Conservation (phyloP, 2,797 vertebrate genomes). For the Capromys pilorides region DNA sequence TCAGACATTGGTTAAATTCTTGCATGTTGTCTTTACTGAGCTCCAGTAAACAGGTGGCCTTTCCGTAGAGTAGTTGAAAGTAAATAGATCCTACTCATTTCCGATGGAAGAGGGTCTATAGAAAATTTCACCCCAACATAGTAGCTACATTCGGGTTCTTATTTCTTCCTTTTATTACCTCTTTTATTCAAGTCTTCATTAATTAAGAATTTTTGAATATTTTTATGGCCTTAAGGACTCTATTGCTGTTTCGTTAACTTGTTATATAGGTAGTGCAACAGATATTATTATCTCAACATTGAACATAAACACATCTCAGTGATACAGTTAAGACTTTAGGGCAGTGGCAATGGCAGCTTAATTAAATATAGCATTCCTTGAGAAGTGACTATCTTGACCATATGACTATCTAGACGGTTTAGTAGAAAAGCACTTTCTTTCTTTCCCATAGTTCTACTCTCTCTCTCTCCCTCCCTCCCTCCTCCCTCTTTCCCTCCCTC, state of each 20-base stretch:
- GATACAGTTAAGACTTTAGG: background rate
- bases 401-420: constrained; percentile 34
- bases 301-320: background rate
- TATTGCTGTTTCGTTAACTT: background rate
- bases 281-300: background rate
- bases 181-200: too few species aligned
- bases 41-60: background rate
- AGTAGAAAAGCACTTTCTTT: background rate
- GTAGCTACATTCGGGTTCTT: background rate
- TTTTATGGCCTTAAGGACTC: too few species aligned
- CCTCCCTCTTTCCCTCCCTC: background rate
- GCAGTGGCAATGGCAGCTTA: background rate
- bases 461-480: too few species aligned
- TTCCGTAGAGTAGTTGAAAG: background rate
- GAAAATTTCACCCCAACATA: background rate
- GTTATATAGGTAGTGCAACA: background rate
- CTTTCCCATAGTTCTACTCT: background rate
- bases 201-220: too few species aligned
- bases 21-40: background rate
- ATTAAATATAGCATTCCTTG: background rate
- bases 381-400: background rate
- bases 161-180: background rate
- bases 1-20: background rate
- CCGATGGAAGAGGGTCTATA: background rate
- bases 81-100: background rate